Conservation (phyloP, 2,888 invertebrate genomes). For the Eurytoma adleriae region DNA sequence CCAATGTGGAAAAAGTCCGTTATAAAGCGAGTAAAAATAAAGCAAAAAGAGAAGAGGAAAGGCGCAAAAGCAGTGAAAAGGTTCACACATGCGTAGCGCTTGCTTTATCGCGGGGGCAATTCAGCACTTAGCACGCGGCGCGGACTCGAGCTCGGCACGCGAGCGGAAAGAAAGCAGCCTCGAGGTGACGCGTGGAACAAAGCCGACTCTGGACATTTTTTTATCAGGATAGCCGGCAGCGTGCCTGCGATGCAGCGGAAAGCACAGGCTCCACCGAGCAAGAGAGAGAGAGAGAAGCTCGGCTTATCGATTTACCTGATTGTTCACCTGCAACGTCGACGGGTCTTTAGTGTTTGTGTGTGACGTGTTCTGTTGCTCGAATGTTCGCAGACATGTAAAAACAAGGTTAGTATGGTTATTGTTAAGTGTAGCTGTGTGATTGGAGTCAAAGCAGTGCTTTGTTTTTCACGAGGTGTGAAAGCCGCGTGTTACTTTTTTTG, state of each 20-base stretch:
- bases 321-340: constrained; percentile 56
- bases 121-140: no score
- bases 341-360: constrained; percentile 14
- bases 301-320: constrained; percentile 58
- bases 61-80: no score
- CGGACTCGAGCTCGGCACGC: no score
- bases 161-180: no score
- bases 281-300: not conserved
- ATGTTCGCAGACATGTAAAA: constrained; percentile 33
- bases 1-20: not conserved
- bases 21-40: no score
- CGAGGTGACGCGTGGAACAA: no score
- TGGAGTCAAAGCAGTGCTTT: not conserved
- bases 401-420: constrained; percentile 28
- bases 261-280: not conserved
- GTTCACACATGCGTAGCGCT: no score
- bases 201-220: no score
- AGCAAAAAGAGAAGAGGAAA: no score
- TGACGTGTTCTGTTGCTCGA: constrained; percentile 6
- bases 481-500: not conserved
- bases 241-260: not conserved
- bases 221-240: not conserved
- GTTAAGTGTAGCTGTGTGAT: not conserved
- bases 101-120: no score
- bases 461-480: not conserved